Conservation (phyloP, 2,888 invertebrate genomes). For the Cheilosia vulpina region DNA sequence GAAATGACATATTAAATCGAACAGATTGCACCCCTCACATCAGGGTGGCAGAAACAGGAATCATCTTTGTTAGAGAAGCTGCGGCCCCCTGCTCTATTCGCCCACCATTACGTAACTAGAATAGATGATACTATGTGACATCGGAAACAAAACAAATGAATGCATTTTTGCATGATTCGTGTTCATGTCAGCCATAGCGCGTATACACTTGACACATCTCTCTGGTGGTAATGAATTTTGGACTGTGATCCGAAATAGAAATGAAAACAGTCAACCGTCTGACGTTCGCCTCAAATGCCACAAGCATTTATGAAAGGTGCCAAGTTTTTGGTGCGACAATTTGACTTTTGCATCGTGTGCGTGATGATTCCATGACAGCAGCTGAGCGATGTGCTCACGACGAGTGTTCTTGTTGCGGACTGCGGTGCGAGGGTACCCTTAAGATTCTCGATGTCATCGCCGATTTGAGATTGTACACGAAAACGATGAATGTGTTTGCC, state of each 20-base stretch:
- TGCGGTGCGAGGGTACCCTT: neutral
- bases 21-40: neutral
- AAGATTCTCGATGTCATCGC: neutral
- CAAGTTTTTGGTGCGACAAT: constrained; percentile 25
- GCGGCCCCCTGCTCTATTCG: neutral
- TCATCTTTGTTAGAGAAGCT: neutral
- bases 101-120: constrained; percentile 27
- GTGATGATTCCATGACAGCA: constrained; percentile 28
- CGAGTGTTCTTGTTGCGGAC: constrained; percentile 9
- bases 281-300: constrained; percentile 6
- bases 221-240: constrained; percentile 21
- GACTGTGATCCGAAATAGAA: constrained; percentile 16
- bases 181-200: neutral
- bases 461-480: neutral
- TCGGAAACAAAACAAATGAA: constrained; percentile 12
- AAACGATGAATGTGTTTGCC: neutral
- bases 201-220: constrained; percentile 37
- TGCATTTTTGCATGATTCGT: constrained; percentile 18
- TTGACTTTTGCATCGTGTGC: constrained; percentile 15
- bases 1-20: constrained; percentile 17
- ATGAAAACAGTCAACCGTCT: neutral
- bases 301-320: constrained; percentile 44
- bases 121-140: constrained; percentile 4
- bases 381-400: neutral
- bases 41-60: neutral